Conservation (phyloP, 2,888 invertebrate genomes). For the Gandaritis pyraliata region DNA sequence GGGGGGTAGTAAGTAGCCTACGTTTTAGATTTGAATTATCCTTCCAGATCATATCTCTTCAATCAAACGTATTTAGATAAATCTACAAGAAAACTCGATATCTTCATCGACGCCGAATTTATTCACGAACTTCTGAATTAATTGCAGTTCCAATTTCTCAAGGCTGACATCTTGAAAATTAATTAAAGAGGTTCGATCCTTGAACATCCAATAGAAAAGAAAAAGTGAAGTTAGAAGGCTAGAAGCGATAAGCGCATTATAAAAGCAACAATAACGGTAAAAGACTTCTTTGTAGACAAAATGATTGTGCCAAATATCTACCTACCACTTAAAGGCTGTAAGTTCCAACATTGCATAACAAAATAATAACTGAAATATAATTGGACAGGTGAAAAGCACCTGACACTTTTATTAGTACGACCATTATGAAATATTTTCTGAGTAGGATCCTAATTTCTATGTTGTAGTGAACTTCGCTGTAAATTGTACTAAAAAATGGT, state of each 20-base stretch:
- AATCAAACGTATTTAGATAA: neutral
- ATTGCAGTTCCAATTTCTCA: slow-evolving; percentile 29
- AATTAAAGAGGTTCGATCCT: slow-evolving; percentile 34
- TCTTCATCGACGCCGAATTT: slow-evolving; percentile 13
- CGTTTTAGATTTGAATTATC: too few species aligned
- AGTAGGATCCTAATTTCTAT: too few species aligned
- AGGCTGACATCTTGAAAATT: slow-evolving; percentile 33
- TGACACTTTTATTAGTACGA: too few species aligned
- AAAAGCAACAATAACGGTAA: neutral
- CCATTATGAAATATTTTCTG: too few species aligned
- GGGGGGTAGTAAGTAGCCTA: too few species aligned
- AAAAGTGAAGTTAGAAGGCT: neutral
- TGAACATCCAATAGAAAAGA: slow-evolving; percentile 10
- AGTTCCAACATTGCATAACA: too few species aligned
- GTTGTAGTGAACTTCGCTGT: too few species aligned
- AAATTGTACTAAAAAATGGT: too few species aligned
- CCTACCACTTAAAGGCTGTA: too few species aligned
- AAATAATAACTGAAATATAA: too few species aligned
- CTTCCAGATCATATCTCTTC: too few species aligned
- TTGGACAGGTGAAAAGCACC: too few species aligned
- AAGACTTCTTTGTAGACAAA: slow-evolving; percentile 8
- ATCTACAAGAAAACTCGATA: slow-evolving; percentile 7
- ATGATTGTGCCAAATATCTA: neutral
- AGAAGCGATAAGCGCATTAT: neutral
- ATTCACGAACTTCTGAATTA: slow-evolving; percentile 15